Conservation (phyloP, 1,140 invertebrate species). For the Listronotus bonariensis region DNA sequence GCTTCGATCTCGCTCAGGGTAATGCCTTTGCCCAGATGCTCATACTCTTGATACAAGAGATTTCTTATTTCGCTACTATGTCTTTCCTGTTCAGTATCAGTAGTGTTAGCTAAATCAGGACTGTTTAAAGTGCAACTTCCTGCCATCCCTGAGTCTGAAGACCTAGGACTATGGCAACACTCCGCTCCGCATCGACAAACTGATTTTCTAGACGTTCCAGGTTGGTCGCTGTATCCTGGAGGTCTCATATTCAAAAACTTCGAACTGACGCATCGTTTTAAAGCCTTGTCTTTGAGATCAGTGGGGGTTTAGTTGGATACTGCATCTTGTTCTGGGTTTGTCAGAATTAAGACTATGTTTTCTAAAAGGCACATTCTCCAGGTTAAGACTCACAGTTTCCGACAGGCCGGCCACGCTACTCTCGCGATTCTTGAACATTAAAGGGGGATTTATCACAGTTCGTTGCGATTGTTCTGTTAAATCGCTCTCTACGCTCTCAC, state of each 20-base stretch:
- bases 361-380: slow-evolving; percentile 45
- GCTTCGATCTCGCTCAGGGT: slow-evolving; percentile 67
- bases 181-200: slow-evolving; percentile 66
- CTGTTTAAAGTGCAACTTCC: slow-evolving; percentile 75
- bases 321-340: slow-evolving; percentile 49
- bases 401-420: slow-evolving; percentile 25
- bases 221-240: slow-evolving; percentile 22
- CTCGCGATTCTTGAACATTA: slow-evolving; percentile 57
- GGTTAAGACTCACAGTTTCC: slow-evolving; percentile 41
- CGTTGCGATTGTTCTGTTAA: slow-evolving; percentile 46
- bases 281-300: slow-evolving; percentile 34
- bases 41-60: slow-evolving; percentile 31
- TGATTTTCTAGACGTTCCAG: slow-evolving; percentile 34
- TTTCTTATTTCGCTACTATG: slow-evolving; percentile 37
- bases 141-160: slow-evolving; percentile 82
- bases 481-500: slow-evolving; percentile 48
- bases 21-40: slow-evolving; percentile 37
- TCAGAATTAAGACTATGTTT: slow-evolving; percentile 53
- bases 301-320: slow-evolving; percentile 46
- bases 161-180: slow-evolving; percentile 66
- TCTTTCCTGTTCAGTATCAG: slow-evolving; percentile 26
- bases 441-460: slow-evolving; percentile 60
- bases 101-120: slow-evolving; percentile 59
- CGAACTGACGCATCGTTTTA: slow-evolving; percentile 59
- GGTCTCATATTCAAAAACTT: slow-evolving; percentile 55